Percentiles rank a stretch among this genome's conserved stretches.
Conservation (phyloP, 1,140 invertebrate genomes). For the Latrodectus geometricus region DNA sequence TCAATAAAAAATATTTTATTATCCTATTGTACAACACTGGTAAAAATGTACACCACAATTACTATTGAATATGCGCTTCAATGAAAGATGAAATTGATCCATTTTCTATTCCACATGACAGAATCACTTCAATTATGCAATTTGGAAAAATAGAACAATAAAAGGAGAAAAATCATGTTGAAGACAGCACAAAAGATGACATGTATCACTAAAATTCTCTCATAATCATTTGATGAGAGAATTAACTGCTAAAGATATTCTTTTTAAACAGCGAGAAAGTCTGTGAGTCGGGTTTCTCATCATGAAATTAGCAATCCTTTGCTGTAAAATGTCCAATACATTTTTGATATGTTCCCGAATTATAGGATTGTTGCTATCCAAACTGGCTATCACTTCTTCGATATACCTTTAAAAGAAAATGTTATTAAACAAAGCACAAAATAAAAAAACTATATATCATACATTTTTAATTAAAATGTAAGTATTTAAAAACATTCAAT, state of each 20-base stretch:
- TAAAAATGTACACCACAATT: no score
- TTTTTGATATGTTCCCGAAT: slow-evolving; percentile 85
- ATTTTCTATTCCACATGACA: no score
- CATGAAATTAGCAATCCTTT: slow-evolving; percentile 80
- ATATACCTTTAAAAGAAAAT: slow-evolving; percentile 77
- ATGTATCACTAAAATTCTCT: background rate
- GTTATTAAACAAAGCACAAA: background rate
- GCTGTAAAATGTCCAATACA: slow-evolving; percentile 81
- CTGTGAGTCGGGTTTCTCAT: slow-evolving; percentile 77
- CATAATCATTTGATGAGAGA: slow-evolving; percentile 34
- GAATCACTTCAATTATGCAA: no score
- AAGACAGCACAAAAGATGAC: no score
- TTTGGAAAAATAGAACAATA: no score
- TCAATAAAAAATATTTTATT: no score
- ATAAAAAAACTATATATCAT: background rate
- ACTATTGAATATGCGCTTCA: no score
- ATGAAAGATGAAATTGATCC: no score
- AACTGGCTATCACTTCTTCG: slow-evolving; percentile 85
- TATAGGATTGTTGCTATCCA: slow-evolving; percentile 81
- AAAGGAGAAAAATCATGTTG: no score
- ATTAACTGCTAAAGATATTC: slow-evolving; percentile 25
- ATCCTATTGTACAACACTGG: no score
- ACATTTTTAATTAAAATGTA: background rate
- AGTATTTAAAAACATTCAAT: no score
- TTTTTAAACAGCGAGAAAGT: slow-evolving; percentile 21